Base-by-base conservation (phyloP, 2,888 invertebrate genomes). In the Diarsia rubi region DNA sequence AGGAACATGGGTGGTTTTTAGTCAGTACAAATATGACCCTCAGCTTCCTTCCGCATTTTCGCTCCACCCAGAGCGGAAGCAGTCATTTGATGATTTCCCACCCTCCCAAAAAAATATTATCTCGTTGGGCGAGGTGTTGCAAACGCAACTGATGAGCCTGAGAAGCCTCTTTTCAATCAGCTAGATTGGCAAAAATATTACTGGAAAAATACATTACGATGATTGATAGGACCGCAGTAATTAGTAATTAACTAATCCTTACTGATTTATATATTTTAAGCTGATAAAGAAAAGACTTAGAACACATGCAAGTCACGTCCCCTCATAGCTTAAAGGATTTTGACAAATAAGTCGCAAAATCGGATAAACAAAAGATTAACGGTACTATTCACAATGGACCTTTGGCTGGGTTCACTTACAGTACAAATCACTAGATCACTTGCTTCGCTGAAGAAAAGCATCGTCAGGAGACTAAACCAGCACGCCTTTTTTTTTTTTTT, bases 191-290 rank as follows among this genome's bases (percentile, higher is more conserved):
- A 0, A 47, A 74, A 63, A 31, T 44, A 2, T 24, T 16, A 14
- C 21, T 73, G 73, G 44, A 37, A 54, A 73, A 63, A 45, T 31
- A 14, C 21, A 57, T 27, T 42, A 59, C 44, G n/a, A 67, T 73
- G 59, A 75, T 68, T 59, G 57, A 67, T 67, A 31, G 14, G 16
- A 5, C 14, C 6, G 19, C 24, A 19, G 14, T 49, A 59, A 71
- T 59, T 42, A 49, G 19, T 73, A 42, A 47, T 69, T 42, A 77
- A 21, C n/a, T 27, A 45, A 77, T 42, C 27, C 1, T 31, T 12
- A 44, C 3, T 31, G 1, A 75, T 14, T 44, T 2, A 69, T 62
- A 62, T 63, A 3, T 45, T 16, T n/a, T 6, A 63, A 42, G 52
- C 14, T n/a, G 70, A 75, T 77, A 69, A 47, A 21, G 8, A 62